Conservation (phyloP, 2,888 invertebrate species). For the Gymnoscelis rufifasciata region DNA sequence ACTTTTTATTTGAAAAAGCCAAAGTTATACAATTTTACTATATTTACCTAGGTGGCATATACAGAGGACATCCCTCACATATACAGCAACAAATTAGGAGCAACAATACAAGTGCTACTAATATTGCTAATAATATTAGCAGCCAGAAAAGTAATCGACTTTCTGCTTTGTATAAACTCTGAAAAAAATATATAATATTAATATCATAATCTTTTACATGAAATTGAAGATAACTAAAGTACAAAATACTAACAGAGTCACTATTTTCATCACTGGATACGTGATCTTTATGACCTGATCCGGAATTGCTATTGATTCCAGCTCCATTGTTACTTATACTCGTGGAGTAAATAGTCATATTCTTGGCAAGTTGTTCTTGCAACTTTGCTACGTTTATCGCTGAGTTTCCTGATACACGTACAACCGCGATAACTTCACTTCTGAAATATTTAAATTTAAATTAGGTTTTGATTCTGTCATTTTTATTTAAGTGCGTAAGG, state of each 20-base stretch:
- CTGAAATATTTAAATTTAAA: constrained; percentile 57
- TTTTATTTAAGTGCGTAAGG: too few species aligned
- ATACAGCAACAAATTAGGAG: constrained; percentile 89
- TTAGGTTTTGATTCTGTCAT: too few species aligned
- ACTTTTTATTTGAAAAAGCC: constrained; percentile 10
- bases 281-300: constrained; percentile 39
- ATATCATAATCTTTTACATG: neutral
- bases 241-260: constrained; percentile 53
- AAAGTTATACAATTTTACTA: constrained; percentile 15
- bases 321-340: constrained; percentile 29
- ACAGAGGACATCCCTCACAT: constrained; percentile 91
- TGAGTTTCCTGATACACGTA: constrained; percentile 82
- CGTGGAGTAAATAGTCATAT: constrained; percentile 66
- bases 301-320: constrained; percentile 34
- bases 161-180: constrained; percentile 86
- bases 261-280: constrained; percentile 44
- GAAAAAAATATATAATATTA: constrained; percentile 43
- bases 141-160: constrained; percentile 88
- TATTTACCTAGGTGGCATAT: constrained; percentile 84
- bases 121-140: constrained; percentile 85
- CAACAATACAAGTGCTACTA: constrained; percentile 85
- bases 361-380: constrained; percentile 80
- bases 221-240: too few species aligned
- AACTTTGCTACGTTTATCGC: constrained; percentile 86
- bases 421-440: constrained; percentile 85